Conservation (phyloP, 1,140 invertebrate genomes). For the Drosophila pseudoananassae region DNA sequence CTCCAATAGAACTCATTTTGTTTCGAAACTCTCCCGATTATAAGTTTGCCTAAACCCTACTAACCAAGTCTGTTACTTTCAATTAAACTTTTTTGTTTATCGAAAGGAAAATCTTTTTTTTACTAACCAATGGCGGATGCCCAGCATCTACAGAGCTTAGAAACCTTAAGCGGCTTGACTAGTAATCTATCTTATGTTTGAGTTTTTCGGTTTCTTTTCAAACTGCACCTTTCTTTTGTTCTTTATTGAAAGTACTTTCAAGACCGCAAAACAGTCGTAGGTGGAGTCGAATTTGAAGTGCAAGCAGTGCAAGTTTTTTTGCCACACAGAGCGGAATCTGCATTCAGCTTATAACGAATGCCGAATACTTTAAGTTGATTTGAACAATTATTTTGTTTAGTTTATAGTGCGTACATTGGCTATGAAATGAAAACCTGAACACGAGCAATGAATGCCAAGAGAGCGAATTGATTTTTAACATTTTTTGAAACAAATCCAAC, state of each 20-base stretch:
- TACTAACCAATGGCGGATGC: constrained; percentile 64
- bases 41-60: constrained; percentile 59
- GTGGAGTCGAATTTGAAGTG: constrained; percentile 55
- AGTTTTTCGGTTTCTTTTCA: constrained; percentile 55
- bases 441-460: constrained; percentile 56
- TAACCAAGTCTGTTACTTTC: constrained; percentile 68
- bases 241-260: constrained; percentile 31
- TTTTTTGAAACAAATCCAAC: constrained; percentile 79
- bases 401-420: constrained; percentile 80
- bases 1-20: neutral
- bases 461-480: constrained; percentile 79
- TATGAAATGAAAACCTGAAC: constrained; percentile 23
- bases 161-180: constrained; percentile 40
- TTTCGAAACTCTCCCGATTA: constrained; percentile 25
- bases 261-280: constrained; percentile 46
- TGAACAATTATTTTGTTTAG: constrained; percentile 69
- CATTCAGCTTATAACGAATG: constrained; percentile 3
- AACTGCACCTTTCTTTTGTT: constrained; percentile 74
- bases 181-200: constrained; percentile 25
- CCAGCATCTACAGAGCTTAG: constrained; percentile 34
- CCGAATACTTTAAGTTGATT: constrained; percentile 36
- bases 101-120: constrained; percentile 37
- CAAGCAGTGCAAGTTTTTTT: constrained; percentile 83
- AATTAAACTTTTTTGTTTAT: constrained; percentile 29
- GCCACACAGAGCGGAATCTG: constrained; percentile 54